Percentiles rank a stretch among this genome's conserved stretches.
These are phyloP conservation scores for Episyrphus balteatus DNA, from an alignment of 1,140 invertebrate genomes.

Conservation along the genomic window DNA sequence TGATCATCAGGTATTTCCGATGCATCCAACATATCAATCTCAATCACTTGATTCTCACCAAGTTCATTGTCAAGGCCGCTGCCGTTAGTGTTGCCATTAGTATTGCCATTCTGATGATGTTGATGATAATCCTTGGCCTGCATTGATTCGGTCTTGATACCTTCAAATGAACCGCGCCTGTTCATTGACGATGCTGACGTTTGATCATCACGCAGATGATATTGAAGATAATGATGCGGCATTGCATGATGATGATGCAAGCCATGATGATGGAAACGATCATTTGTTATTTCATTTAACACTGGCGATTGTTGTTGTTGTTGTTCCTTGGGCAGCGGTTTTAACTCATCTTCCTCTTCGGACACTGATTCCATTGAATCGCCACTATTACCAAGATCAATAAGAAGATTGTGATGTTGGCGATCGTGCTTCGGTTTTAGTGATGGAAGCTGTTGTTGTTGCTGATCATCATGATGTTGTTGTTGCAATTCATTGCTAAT, in stretches of 20 bases:
- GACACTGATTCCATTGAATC: conserved; percentile 24
- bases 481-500: too few relatives aligned
- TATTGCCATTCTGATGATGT: too few relatives aligned
- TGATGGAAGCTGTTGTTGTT: too few relatives aligned
- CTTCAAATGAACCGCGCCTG: too few relatives aligned
- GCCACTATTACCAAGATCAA: conserved; percentile 31
- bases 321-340: conserved; percentile 27
- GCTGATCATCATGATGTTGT: too few relatives aligned
- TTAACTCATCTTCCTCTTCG: conserved; percentile 33
- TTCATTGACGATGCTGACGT: too few relatives aligned
- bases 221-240: conserved; percentile 25
- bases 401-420: conserved; percentile 14
- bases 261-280: conserved; percentile 11
- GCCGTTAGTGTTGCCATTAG: conserved; percentile 13
- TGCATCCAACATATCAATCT: conserved; percentile 22
- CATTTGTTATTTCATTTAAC: not conserved
- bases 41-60: conserved; percentile 13
- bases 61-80: not conserved
- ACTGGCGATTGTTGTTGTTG: conserved; percentile 6
- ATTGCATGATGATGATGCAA: not conserved
- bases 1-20: conserved; percentile 51
- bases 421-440: not conserved
- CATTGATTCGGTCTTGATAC: too few relatives aligned
- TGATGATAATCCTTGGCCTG: too few relatives aligned
- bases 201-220: not conserved